These are phyloP conservation scores for Poeciliopsis turneri DNA, from an alignment of 2,797 vertebrate genomes.

Conservation along the genomic window DNA sequence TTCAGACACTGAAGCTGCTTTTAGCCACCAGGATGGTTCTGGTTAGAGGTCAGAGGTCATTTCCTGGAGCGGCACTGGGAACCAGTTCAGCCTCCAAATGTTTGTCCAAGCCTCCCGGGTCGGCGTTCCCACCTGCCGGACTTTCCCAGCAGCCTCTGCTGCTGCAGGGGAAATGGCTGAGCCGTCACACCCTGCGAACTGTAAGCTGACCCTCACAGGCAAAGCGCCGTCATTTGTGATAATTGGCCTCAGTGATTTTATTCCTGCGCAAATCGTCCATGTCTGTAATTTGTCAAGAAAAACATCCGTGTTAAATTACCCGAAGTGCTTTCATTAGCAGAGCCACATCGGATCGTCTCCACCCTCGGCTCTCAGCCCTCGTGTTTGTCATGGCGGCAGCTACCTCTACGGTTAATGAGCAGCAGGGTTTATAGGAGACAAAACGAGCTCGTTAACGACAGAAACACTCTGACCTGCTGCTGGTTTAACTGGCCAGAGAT, in stretches of 20 bases:
- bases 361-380: not conserved
- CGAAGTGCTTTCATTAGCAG: constrained; percentile 28
- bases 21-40: too few species aligned
- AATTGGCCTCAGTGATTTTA: constrained; percentile 43
- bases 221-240: constrained; percentile 46
- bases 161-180: constrained; percentile 37
- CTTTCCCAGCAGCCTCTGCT: constrained; percentile 19
- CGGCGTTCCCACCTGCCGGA: not conserved
- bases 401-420: not conserved
- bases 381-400: not conserved
- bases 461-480: constrained; percentile 1
- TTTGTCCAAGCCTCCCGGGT: not conserved
- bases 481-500: constrained; percentile 1
- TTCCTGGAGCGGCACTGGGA: not conserved
- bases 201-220: constrained; percentile 29
- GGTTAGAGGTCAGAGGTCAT: too few species aligned
- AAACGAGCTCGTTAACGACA: constrained; percentile 1
- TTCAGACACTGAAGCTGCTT: too few species aligned
- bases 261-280: constrained; percentile 47
- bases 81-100: not conserved
- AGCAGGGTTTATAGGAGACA: not conserved
- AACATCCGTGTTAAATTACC: constrained; percentile 52
- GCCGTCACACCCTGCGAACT: constrained; percentile 40
- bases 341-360: constrained; percentile 18
- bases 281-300: constrained; percentile 57